phyloP scores from a whole-genome alignment of 2,797 vertebrate genomes.

The Platalea minor region DNA sequence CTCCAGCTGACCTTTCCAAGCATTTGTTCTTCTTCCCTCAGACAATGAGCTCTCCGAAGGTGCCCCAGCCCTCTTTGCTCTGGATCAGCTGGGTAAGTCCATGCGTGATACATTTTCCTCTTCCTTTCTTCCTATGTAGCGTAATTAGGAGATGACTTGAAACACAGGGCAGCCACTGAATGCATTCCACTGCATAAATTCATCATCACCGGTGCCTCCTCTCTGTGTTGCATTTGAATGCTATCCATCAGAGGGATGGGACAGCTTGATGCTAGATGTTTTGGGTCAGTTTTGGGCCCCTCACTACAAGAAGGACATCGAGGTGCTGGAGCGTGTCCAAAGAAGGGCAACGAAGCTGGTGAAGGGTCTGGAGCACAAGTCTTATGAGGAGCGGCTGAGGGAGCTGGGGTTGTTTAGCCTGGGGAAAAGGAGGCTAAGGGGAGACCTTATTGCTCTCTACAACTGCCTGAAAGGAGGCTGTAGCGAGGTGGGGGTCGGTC shows the following conservation, averaged over 20 bases:
- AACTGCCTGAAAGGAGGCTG: too few relatives aligned
- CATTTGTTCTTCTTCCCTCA: constrained; percentile 59
- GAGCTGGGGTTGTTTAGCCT: too few relatives aligned
- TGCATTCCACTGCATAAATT: not conserved
- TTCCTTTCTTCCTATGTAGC: not conserved
- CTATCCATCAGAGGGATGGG: not conserved
- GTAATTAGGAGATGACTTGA: not conserved
- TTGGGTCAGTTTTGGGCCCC: too few relatives aligned
- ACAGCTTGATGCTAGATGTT: not conserved
- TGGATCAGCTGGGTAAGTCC: constrained; percentile 75
- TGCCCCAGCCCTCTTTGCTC: constrained; percentile 51
- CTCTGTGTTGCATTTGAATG: not conserved
- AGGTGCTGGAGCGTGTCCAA: too few relatives aligned
- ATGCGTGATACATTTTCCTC: not conserved
- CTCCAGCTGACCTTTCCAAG: not conserved
- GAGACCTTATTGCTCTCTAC: too few relatives aligned
- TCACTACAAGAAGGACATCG: too few relatives aligned
- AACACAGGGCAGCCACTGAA: not conserved
- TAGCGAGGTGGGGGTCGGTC: too few relatives aligned
- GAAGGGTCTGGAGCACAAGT: too few relatives aligned
- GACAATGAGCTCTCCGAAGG: constrained; percentile 70
- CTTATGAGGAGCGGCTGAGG: too few relatives aligned
- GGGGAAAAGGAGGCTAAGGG: too few relatives aligned
- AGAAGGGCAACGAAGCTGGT: too few relatives aligned
- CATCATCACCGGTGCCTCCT: not conserved